Percentiles rank a stretch among this genome's conserved stretches.
phyloP scores from a whole-genome alignment of 2,888 invertebrate species.

The Drosophila longiperda region DNA sequence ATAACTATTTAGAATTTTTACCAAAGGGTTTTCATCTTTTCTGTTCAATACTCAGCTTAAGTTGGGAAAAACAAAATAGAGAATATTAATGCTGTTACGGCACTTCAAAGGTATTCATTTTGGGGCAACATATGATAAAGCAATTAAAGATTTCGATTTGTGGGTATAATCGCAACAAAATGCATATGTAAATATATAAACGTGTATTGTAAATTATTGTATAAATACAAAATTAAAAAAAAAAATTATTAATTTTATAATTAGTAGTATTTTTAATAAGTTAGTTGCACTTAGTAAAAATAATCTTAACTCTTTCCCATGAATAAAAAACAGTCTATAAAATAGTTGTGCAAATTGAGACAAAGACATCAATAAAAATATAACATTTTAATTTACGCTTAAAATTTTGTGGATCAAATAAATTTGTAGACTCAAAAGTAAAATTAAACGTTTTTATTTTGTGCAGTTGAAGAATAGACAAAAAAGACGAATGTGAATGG shows the following conservation, averaged over 20 bases:
- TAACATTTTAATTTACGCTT: neutral
- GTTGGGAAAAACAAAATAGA: constrained; percentile 4
- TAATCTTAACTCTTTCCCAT: too few species aligned
- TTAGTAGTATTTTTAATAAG: neutral
- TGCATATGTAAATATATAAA: neutral
- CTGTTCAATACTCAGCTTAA: constrained; percentile 1
- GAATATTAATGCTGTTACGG: neutral
- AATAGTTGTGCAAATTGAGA: neutral
- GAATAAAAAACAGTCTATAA: neutral
- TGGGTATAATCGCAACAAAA: constrained; percentile 23
- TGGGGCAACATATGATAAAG: constrained; percentile 36
- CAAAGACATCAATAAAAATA: neutral
- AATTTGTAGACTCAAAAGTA: neutral
- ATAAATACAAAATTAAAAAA: neutral
- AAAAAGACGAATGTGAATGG: constrained; percentile 6
- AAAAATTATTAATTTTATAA: neutral
- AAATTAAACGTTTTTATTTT: neutral
- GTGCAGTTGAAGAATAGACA: constrained; percentile 18
- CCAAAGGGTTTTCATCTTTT: constrained; percentile 3
- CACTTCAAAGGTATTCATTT: constrained; percentile 62
- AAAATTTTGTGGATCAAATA: neutral
- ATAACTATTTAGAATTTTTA: constrained; percentile 26
- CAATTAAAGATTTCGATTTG: constrained; percentile 49
- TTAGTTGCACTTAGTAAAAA: neutral
- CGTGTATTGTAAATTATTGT: neutral